Evolutionary conservation across 2,113 vertebrate genomes (phyloP).

Genomic region (Elephas maximus): DNA sequence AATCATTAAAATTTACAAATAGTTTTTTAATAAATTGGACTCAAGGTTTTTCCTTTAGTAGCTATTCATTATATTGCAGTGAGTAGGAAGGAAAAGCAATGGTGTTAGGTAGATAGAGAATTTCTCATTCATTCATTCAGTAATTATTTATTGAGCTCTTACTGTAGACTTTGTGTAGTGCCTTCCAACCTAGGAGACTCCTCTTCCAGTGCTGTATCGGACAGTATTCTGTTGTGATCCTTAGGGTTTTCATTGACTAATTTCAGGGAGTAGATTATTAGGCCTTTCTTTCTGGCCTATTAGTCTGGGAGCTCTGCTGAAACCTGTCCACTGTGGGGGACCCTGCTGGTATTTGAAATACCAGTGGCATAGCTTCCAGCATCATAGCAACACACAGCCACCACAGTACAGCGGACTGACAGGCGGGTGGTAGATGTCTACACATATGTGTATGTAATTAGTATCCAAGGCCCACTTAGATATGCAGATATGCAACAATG

Average conservation of each 20-base stretch:
- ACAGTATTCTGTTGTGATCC: neutral
- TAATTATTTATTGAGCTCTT: neutral
- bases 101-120: neutral
- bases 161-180: neutral
- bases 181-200: neutral
- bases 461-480: neutral
- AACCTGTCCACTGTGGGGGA: neutral
- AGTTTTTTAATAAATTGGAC: slow-evolving; percentile 21
- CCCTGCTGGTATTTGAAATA: neutral
- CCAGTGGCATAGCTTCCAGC: neutral
- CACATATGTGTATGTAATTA: neutral
- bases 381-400: neutral
- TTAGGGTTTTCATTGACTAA: neutral
- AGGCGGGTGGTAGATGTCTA: neutral
- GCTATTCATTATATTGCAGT: neutral
- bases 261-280: neutral
- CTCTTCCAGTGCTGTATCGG: neutral
- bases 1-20: neutral
- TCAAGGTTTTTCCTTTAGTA: neutral
- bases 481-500: neutral
- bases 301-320: neutral
- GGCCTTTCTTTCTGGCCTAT: neutral
- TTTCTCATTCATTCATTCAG: neutral
- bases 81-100: slow-evolving; percentile 29
- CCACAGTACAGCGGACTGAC: neutral